phyloP scores from a whole-genome alignment of 2,113 vertebrate genomes.

The Synodontis membranacea region DNA sequence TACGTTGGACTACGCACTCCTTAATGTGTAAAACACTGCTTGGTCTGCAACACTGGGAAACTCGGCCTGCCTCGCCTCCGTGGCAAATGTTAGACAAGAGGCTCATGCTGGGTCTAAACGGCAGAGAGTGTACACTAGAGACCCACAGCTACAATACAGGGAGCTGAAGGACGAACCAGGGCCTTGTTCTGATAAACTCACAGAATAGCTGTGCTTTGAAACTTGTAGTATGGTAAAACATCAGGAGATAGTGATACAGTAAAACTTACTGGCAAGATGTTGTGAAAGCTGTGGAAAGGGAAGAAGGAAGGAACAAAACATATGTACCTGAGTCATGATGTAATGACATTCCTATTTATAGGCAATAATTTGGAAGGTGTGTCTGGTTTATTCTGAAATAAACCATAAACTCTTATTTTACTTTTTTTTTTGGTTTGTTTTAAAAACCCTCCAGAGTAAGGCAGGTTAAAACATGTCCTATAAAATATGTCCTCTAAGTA shows the following conservation, averaged over 20 bases:
- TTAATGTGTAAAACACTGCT: constrained; percentile 68
- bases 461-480: not conserved
- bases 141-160: constrained; percentile 11
- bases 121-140: constrained; percentile 13
- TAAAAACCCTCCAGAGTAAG: not conserved
- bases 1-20: constrained; percentile 60
- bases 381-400: constrained; percentile 5
- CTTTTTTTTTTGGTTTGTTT: not conserved
- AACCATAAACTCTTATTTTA: not conserved
- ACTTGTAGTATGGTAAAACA: constrained; percentile 1
- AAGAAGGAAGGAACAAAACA: not conserved
- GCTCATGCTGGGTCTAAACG: constrained; percentile 29
- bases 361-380: not conserved
- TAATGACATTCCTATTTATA: constrained; percentile 1
- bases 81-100: constrained; percentile 43
- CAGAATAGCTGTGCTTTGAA: constrained; percentile 10
- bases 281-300: not conserved
- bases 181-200: constrained; percentile 8
- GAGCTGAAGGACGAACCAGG: constrained; percentile 4
- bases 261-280: not conserved
- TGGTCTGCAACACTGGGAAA: constrained; percentile 46
- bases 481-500: constrained; percentile 29
- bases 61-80: constrained; percentile 37
- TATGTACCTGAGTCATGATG: not conserved
- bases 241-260: not conserved